Conservation (phyloP, 1,140 invertebrate species). For the Venturia canescens region DNA sequence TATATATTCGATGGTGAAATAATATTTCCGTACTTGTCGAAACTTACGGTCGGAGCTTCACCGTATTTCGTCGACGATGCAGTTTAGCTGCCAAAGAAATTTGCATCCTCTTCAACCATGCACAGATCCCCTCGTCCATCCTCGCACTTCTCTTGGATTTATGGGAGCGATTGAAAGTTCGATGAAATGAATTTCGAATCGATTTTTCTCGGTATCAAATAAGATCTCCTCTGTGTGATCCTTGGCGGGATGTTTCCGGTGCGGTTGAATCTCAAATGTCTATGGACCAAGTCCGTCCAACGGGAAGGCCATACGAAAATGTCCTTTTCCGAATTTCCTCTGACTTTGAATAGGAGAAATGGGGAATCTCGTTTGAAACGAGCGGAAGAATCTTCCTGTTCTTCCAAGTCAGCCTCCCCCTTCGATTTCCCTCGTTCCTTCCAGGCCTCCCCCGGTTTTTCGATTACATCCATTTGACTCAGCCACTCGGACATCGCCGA, state of each 20-base stretch:
- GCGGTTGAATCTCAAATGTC: conserved; percentile 29
- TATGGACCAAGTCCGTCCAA: conserved; percentile 18
- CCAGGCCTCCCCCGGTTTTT: neutral
- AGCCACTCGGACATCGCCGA: conserved; percentile 13
- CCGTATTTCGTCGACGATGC: neutral
- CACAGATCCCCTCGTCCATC: neutral
- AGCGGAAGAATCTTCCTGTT: conserved; percentile 5
- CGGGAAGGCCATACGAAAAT: conserved; percentile 30
- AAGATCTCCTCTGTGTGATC: neutral
- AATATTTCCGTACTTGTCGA: neutral
- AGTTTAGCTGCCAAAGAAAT: neutral
- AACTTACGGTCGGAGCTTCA: neutral
- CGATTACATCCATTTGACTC: conserved; percentile 21
- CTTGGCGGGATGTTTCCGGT: neutral
- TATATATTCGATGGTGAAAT: neutral
- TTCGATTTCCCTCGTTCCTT: neutral
- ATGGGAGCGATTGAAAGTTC: neutral
- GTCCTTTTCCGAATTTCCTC: neutral
- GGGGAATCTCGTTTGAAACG: conserved; percentile 23
- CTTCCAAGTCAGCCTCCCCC: neutral
- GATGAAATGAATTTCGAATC: neutral
- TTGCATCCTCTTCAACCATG: neutral
- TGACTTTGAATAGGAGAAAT: conserved; percentile 40
- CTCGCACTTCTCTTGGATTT: neutral
- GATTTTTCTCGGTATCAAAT: neutral